A percentile compares a stretch with the other conserved stretches of the same genome.
These are phyloP conservation scores for Epinotia bilunana DNA, from an alignment of 2,888 invertebrate species.

Conservation along the genomic window DNA sequence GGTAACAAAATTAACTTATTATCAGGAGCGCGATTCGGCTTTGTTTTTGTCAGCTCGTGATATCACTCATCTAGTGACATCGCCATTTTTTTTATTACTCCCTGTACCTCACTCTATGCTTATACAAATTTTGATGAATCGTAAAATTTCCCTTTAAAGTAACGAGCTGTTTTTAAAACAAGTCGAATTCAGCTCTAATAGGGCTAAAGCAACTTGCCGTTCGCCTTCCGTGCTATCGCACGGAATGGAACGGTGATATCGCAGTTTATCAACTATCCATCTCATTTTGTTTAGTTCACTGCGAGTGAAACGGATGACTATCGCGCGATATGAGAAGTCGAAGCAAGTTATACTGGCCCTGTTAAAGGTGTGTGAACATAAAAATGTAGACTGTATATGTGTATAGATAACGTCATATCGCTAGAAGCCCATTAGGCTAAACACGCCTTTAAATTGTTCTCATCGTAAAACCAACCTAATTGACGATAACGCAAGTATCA, in stretches of 20 bases:
- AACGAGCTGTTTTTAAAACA: not conserved
- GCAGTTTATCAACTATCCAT: not conserved
- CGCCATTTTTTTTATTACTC: not conserved
- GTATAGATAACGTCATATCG: constrained; percentile 21
- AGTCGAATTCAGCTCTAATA: not conserved
- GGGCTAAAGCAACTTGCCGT: not conserved
- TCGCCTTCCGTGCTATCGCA: not conserved
- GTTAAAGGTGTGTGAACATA: constrained; percentile 23
- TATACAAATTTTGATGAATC: too few species aligned
- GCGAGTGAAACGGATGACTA: not conserved
- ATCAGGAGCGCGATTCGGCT: not conserved
- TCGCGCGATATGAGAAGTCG: not conserved
- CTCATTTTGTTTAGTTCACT: not conserved
- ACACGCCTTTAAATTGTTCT: constrained; percentile 61
- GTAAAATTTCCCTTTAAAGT: not conserved
- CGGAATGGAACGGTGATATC: too few species aligned
- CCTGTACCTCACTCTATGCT: too few species aligned
- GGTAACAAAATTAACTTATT: not conserved
- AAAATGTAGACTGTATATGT: constrained; percentile 17
- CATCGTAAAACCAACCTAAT: constrained; percentile 48
- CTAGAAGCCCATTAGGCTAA: constrained; percentile 53
- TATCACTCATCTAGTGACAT: not conserved
- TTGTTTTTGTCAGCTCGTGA: constrained; percentile 1
- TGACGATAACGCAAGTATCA: constrained; percentile 7
- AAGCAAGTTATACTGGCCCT: not conserved